phyloP scores from a whole-genome alignment of 35 echinoderm and acorn worm species.

The Heliocidaris erythrogramma region DNA sequence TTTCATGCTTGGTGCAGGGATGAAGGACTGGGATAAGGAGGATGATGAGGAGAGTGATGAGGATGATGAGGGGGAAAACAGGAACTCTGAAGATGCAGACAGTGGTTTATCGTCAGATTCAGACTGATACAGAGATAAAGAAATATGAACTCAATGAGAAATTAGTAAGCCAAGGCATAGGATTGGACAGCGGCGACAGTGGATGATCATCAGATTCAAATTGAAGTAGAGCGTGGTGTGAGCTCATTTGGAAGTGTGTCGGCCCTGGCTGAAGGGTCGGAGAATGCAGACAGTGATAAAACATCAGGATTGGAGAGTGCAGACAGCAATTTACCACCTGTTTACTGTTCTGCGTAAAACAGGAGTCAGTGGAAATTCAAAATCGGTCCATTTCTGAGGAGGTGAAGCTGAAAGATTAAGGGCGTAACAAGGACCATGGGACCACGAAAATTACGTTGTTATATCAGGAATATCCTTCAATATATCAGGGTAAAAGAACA shows the following conservation, averaged over 20 bases:
- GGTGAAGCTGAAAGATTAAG: no score
- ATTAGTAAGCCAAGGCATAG: no score
- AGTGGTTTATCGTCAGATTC: slow-evolving; percentile 46
- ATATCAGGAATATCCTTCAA: no score
- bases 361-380: no score
- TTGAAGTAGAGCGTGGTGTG: not conserved
- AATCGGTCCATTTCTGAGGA: no score
- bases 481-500: no score
- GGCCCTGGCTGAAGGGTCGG: not conserved
- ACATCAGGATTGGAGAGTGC: not conserved
- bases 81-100: slow-evolving; percentile 8
- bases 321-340: no score
- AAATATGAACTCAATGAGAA: no score
- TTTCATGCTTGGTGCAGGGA: slow-evolving; percentile 85
- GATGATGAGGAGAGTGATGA: slow-evolving; percentile 51
- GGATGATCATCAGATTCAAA: not conserved
- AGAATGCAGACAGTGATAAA: not conserved
- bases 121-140: not conserved
- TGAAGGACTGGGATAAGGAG: slow-evolving; percentile 87
- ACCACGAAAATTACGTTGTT: no score
- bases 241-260: not conserved
- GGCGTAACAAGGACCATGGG: no score
- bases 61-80: not conserved
- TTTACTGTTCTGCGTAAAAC: no score
- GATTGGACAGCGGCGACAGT: not conserved